A percentile compares a stretch with the other conserved stretches of the same genome.
These are phyloP conservation scores for Rutpela maculata DNA, from an alignment of 2,888 invertebrate species.

Conservation along the genomic window DNA sequence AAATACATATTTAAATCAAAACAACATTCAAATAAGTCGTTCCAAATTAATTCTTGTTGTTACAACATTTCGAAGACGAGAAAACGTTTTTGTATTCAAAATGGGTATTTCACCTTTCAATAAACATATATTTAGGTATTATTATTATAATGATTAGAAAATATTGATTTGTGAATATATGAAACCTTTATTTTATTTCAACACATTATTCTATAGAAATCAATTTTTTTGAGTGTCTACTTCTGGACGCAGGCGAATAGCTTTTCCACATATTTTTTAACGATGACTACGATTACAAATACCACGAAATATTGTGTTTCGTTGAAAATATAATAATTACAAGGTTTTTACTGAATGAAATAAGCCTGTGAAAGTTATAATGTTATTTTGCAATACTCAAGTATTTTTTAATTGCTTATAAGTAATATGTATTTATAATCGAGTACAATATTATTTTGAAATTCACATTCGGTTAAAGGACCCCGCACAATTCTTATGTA, in stretches of 20 bases:
- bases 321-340: slow-evolving; percentile 4
- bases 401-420: background rate
- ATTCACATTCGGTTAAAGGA: background rate
- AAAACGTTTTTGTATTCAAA: background rate
- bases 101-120: background rate
- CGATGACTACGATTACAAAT: background rate
- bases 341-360: background rate
- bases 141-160: background rate
- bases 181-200: background rate
- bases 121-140: background rate
- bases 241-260: background rate
- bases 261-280: background rate
- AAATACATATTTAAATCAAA: background rate
- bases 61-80: background rate
- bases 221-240: background rate
- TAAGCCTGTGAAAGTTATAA: background rate
- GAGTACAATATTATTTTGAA: background rate
- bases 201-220: background rate
- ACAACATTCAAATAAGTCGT: background rate
- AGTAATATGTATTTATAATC: background rate
- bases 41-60: background rate
- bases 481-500: too few species aligned
- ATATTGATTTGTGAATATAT: background rate
- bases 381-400: background rate
- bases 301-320: background rate